Evolutionary conservation across 1,140 invertebrate species (phyloP).

Genomic region (Eurosta solidaginis): DNA sequence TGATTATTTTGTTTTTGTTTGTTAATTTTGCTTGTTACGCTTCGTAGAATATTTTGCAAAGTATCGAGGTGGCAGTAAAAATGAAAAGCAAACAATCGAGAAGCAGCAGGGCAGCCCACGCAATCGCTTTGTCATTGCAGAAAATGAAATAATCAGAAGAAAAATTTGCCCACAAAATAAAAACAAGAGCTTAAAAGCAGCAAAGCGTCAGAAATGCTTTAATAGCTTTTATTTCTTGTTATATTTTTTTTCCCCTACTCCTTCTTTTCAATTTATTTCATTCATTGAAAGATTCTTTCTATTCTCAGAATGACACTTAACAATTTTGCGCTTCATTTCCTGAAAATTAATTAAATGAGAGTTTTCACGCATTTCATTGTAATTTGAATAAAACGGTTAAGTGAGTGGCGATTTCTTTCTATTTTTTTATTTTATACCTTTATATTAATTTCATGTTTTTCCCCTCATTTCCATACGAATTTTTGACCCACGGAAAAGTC

Average conservation of each 20-base stretch:
- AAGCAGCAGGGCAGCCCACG: neutral
- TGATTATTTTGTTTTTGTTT: neutral
- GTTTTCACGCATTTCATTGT: too few species aligned
- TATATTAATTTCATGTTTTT: too few species aligned
- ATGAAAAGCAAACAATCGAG: neutral
- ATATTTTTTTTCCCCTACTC: neutral
- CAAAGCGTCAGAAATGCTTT: slow-evolving; percentile 8
- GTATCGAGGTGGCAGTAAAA: neutral
- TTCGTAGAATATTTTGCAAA: neutral
- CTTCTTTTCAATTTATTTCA: neutral
- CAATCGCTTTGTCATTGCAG: neutral
- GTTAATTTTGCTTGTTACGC: slow-evolving; percentile 10
- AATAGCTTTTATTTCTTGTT: slow-evolving; percentile 12
- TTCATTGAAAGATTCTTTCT: too few species aligned
- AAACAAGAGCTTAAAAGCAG: neutral
- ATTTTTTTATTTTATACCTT: too few species aligned
- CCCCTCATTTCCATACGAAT: too few species aligned
- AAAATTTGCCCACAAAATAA: neutral
- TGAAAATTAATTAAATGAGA: neutral
- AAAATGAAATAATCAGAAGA: neutral
- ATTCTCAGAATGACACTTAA: slow-evolving; percentile 12
- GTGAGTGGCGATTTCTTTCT: too few species aligned
- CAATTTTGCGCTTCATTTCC: slow-evolving; percentile 17
- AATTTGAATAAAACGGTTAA: too few species aligned
- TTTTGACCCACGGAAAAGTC: too few species aligned